Base-by-base conservation (phyloP, 2,113 vertebrate species). In the Nibea albiflora region DNA sequence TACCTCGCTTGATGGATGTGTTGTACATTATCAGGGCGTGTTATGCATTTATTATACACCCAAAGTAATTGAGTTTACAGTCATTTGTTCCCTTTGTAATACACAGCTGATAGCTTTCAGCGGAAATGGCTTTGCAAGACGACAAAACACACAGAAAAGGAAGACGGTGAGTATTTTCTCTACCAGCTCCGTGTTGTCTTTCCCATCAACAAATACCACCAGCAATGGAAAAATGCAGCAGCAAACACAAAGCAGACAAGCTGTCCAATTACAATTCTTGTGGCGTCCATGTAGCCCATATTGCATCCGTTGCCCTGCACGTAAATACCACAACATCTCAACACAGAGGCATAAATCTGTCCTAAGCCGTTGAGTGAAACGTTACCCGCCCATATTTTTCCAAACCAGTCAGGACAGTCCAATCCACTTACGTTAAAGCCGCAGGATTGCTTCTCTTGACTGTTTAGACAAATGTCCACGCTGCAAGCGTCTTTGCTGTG, bases 331-430 rank as follows among this genome's bases (percentile, higher is more conserved):
- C 75, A 69, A 78, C 63, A 68, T 87, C 83, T 69, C 56, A 81
- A 81, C 80, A 78, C 74, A 61, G 72, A 79, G 67, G 28, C 78
- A 78, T 73, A 78, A 74, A 81, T 76, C 74, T 76, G 78, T 64
- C 75, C 57, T 49, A 49, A 86, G 79, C 64, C 66, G 84, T 42
- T 64, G 73, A 85, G 58, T 68, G 60, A 88, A 78, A 85, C 31
- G 3, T 69, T 87, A 80, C 67, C 70, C 71, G 78, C 67, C 67
- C 73, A 81, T 70, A 62, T 78, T 84, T 80, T 77, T 76, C 56
- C 69, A 88, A 85, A 83, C 60, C 65, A 79, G 78, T 81, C 75
- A 52, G 73, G 81, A 62, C 61, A 74, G 68, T 86, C 79, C 79
- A 49, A 83, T 73, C 67, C 72, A 80, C 76, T 89, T 47, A 72